phyloP scores from a whole-genome alignment of 2,888 invertebrate genomes.

The Horisme vitalbata region DNA sequence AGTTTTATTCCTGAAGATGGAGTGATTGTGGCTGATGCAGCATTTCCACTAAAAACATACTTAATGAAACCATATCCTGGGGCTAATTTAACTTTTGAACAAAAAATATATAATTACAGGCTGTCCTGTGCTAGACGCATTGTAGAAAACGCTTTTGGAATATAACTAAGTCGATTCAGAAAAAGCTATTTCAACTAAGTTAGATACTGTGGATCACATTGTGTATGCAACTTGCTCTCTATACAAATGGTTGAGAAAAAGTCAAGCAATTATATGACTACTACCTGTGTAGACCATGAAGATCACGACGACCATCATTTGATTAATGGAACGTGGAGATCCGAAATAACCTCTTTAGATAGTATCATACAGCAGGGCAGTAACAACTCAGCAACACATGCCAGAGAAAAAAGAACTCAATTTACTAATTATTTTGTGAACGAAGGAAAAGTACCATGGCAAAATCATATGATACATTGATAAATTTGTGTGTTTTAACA shows the following conservation, averaged over 20 bases:
- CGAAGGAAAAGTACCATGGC: constrained; percentile 20
- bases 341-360: constrained; percentile 10
- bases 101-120: too few relatives aligned
- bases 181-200: too few relatives aligned
- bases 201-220: too few relatives aligned
- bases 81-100: too few relatives aligned
- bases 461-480: constrained; percentile 24
- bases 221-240: too few relatives aligned
- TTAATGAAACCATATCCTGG: too few relatives aligned
- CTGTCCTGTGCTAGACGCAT: too few relatives aligned
- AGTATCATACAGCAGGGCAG: constrained; percentile 5
- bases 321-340: constrained; percentile 17
- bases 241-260: constrained; percentile 18
- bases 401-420: constrained; percentile 15
- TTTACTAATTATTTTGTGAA: constrained; percentile 22
- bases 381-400: constrained; percentile 9
- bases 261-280: constrained; percentile 8
- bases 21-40: too few relatives aligned
- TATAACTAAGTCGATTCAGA: too few relatives aligned
- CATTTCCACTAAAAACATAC: too few relatives aligned
- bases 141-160: too few relatives aligned
- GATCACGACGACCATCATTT: constrained; percentile 14
- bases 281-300: constrained; percentile 19
- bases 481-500: constrained; percentile 17
- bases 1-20: constrained; percentile 4